phyloP scores from a whole-genome alignment of 2,113 vertebrate species.

The Gymnorhina tibicen region DNA sequence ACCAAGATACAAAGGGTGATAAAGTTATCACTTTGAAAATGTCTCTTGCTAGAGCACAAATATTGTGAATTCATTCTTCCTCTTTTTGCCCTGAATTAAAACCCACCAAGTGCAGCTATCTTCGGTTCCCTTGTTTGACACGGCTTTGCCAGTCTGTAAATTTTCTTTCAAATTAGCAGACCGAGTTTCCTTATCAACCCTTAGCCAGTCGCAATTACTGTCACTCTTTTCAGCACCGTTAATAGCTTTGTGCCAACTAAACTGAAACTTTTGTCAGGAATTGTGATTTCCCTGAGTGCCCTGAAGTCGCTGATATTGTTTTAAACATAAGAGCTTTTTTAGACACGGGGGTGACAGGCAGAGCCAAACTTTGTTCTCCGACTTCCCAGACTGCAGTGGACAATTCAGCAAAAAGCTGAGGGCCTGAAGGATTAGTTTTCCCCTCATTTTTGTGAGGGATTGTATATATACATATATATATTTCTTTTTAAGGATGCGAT shows the following conservation, averaged over 20 bases:
- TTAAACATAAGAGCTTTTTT: not conserved
- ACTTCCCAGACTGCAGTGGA: not conserved
- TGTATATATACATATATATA: not conserved
- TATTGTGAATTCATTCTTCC: not conserved
- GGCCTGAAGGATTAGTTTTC: not conserved
- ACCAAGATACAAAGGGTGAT: not conserved
- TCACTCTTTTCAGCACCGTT: conserved; percentile 15
- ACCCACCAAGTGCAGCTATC: not conserved
- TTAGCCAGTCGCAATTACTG: conserved; percentile 25
- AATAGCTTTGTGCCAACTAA: conserved; percentile 8
- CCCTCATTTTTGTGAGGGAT: not conserved
- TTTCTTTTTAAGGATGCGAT: not conserved
- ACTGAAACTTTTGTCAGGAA: conserved; percentile 22
- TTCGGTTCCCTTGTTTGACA: not conserved
- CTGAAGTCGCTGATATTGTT: not conserved
- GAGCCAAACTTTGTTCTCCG: not conserved
- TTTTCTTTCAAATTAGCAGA: conserved; percentile 37
- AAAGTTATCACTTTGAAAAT: not conserved
- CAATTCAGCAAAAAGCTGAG: not conserved
- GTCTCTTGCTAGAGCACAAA: not conserved
- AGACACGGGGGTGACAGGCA: not conserved
- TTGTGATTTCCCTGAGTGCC: conserved; percentile 17
- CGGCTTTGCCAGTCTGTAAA: not conserved
- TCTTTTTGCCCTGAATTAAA: not conserved
- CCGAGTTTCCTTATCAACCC: conserved; percentile 3